These are phyloP conservation scores for Dendrocincla fuliginosa DNA, from an alignment of 2,797 vertebrate species.

Conservation along the genomic window DNA sequence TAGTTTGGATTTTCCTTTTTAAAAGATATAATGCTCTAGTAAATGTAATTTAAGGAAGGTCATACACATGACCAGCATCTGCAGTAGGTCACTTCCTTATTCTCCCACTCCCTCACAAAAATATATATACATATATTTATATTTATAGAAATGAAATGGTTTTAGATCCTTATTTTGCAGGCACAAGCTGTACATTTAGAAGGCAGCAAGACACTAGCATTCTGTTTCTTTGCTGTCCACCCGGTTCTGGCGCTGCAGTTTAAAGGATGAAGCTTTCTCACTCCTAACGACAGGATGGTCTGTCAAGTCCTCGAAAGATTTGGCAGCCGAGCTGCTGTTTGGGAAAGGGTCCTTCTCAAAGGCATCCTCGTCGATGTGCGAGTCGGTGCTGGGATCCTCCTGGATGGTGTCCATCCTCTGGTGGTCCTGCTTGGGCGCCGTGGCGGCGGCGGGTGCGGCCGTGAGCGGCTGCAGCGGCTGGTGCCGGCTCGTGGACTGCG, in stretches of 20 bases:
- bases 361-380: slow-evolving; percentile 85
- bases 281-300: slow-evolving; percentile 79
- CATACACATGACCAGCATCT: slow-evolving; percentile 71
- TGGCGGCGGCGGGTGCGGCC: slow-evolving; percentile 36
- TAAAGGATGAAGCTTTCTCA: slow-evolving; percentile 83
- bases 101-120: slow-evolving; percentile 50
- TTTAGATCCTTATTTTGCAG: slow-evolving; percentile 26
- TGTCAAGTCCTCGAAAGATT: slow-evolving; percentile 93
- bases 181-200: neutral
- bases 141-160: slow-evolving; percentile 63
- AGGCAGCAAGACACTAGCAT: slow-evolving; percentile 76
- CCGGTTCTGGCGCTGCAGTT: slow-evolving; percentile 88
- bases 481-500: slow-evolving; percentile 61
- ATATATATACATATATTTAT: slow-evolving; percentile 57
- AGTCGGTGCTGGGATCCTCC: slow-evolving; percentile 94
- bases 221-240: slow-evolving; percentile 95
- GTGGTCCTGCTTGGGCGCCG: slow-evolving; percentile 78
- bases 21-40: slow-evolving; percentile 48
- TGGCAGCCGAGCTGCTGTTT: slow-evolving; percentile 84
- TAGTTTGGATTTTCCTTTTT: slow-evolving; percentile 38
- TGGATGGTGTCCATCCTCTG: slow-evolving; percentile 94
- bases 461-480: slow-evolving; percentile 68
- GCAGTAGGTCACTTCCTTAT: slow-evolving; percentile 66
- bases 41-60: slow-evolving; percentile 50
- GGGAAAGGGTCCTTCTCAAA: slow-evolving; percentile 85